Conservation (phyloP, 2,888 invertebrate species). For the Falcaria lacertinaria region DNA sequence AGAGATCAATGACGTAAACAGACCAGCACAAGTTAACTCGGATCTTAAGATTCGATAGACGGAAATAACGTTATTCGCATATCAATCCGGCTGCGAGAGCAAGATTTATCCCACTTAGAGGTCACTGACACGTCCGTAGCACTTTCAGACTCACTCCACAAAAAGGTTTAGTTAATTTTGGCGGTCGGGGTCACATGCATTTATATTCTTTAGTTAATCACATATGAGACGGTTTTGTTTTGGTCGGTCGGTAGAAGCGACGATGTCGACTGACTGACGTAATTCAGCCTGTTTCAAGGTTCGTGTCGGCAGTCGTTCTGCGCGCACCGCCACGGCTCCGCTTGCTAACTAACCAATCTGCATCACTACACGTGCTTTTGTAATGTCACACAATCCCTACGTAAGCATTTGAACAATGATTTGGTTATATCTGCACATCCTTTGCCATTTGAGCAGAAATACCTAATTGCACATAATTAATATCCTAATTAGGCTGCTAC, state of each 20-base stretch:
- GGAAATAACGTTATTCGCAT: conserved; percentile 34
- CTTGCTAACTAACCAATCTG: conserved; percentile 48
- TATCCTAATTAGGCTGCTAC: no score
- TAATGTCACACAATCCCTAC: conserved; percentile 43
- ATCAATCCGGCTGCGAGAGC: conserved; percentile 13
- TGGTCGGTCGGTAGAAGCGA: conserved; percentile 32
- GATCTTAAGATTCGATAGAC: conserved; percentile 34
- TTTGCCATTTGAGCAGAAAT: not conserved
- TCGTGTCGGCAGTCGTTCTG: conserved; percentile 22
- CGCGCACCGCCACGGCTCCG: conserved; percentile 29
- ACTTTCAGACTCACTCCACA: conserved; percentile 10
- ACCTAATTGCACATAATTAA: not conserved
- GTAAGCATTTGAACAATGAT: conserved; percentile 38
- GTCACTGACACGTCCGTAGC: conserved; percentile 42
- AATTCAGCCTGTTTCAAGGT: conserved; percentile 46
- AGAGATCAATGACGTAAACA: conserved; percentile 63
- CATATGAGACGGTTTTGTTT: conserved; percentile 39
- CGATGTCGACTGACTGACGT: conserved; percentile 61
- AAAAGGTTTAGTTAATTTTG: conserved; percentile 9
- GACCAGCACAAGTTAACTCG: conserved; percentile 35
- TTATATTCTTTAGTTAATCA: conserved; percentile 19
- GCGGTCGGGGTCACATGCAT: conserved; percentile 5
- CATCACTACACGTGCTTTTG: conserved; percentile 58
- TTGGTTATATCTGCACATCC: conserved; percentile 3
- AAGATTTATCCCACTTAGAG: conserved; percentile 25